Evolutionary conservation across 2,113 vertebrate species (phyloP).

Genomic region (Promerops cafer): DNA sequence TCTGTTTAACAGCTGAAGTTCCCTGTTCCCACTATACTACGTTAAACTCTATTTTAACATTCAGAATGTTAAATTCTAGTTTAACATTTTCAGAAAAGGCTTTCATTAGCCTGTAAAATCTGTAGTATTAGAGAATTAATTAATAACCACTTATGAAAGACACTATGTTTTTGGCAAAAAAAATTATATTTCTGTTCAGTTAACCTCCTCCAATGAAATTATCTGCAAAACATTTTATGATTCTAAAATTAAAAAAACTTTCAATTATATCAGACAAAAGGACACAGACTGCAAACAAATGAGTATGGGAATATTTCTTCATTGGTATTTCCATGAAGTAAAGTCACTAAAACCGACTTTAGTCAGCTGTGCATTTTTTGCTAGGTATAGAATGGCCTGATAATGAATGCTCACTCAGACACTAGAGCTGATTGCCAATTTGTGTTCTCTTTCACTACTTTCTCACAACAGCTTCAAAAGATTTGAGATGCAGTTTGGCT

Average conservation of each 20-base stretch:
- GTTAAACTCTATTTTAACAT: background rate
- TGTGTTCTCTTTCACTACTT: background rate
- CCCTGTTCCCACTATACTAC: background rate
- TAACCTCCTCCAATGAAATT: background rate
- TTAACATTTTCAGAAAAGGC: background rate
- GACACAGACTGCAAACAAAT: background rate
- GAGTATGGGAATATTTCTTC: background rate
- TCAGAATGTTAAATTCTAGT: background rate
- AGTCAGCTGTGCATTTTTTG: background rate
- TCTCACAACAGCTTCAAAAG: background rate
- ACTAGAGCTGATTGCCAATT: background rate
- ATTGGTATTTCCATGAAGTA: background rate
- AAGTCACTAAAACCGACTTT: background rate
- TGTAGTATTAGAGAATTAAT: background rate
- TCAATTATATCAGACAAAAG: background rate
- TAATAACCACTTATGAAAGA: background rate
- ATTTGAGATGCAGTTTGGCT: background rate
- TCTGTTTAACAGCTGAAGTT: background rate
- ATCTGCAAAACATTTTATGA: background rate
- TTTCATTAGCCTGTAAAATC: background rate
- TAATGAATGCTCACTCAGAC: background rate
- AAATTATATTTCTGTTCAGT: background rate
- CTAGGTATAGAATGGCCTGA: background rate
- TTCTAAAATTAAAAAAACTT: background rate
- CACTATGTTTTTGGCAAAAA: background rate